phyloP scores from a whole-genome alignment of 2,113 vertebrate species.

The Macrotis lagotis region DNA sequence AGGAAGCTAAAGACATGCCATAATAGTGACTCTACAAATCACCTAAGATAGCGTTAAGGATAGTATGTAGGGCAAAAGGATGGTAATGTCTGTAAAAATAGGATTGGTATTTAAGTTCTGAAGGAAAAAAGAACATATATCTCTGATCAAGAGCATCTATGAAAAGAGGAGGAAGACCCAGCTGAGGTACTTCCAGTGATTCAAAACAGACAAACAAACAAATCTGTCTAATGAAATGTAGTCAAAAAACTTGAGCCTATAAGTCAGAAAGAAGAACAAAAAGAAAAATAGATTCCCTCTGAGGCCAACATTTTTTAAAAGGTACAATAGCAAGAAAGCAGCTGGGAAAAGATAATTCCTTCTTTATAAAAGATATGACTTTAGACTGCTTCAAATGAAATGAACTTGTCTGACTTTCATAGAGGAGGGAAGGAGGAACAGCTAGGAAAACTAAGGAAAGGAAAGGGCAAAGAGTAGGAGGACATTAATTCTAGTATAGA shows the following conservation, averaged over 20 bases:
- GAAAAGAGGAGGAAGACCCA: neutral
- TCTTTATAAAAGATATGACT: neutral
- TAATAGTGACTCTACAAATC: neutral
- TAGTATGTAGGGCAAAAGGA: neutral
- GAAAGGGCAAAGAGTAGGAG: neutral
- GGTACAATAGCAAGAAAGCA: neutral
- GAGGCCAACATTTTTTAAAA: too few species aligned
- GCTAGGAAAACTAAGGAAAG: neutral
- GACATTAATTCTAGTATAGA: neutral
- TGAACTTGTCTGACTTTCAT: neutral
- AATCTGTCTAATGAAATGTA: conserved; percentile 5
- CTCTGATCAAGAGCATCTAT: neutral
- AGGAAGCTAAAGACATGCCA: neutral
- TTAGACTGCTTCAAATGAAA: neutral
- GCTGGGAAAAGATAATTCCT: neutral
- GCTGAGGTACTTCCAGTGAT: neutral
- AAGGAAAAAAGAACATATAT: neutral
- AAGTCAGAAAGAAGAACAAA: neutral
- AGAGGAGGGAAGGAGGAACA: neutral
- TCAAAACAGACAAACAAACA: neutral
- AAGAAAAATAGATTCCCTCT: neutral
- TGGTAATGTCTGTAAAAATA: neutral
- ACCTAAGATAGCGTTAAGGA: too few species aligned
- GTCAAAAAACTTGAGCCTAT: neutral
- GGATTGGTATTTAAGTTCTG: neutral